Conservation (phyloP, 1,140 invertebrate genomes). For the Rhyacophila brunnea region DNA sequence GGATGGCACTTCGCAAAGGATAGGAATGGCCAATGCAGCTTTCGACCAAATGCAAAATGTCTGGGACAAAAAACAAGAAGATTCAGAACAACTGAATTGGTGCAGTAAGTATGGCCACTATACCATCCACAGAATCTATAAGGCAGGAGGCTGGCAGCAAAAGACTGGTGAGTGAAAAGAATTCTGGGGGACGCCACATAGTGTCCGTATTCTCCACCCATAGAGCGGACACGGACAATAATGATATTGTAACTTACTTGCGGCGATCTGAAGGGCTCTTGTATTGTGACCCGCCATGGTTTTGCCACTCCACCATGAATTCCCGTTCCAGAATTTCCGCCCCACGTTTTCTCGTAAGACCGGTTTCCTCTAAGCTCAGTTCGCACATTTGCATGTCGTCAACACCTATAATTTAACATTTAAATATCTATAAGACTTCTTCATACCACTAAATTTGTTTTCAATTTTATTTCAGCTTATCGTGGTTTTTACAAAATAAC, state of each 20-base stretch:
- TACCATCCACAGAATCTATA: background rate
- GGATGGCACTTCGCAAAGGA: too few species aligned
- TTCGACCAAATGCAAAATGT: too few species aligned
- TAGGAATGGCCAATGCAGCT: too few species aligned
- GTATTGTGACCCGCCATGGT: slow-evolving; percentile 73
- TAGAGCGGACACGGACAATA: too few species aligned
- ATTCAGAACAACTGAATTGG: background rate
- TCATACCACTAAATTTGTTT: too few species aligned
- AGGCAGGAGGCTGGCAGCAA: background rate
- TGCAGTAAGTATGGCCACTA: background rate
- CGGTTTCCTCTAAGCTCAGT: slow-evolving; percentile 91
- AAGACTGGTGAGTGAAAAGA: background rate
- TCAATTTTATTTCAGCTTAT: too few species aligned
- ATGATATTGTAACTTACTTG: slow-evolving; percentile 13
- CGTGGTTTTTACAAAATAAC: too few species aligned
- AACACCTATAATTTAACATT: slow-evolving; percentile 64
- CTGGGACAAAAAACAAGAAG: background rate
- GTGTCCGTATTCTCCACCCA: background rate
- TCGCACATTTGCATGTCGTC: slow-evolving; percentile 99
- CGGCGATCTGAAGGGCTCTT: slow-evolving; percentile 50
- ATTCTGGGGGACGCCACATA: background rate
- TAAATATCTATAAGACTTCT: too few species aligned
- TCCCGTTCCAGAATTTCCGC: slow-evolving; percentile 93
- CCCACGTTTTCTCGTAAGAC: slow-evolving; percentile 90
- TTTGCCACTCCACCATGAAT: slow-evolving; percentile 86